Percentiles rank a stretch among this genome's conserved stretches.
phyloP scores from a whole-genome alignment of 2,797 vertebrate genomes.

The Lutjanus argentimaculatus region DNA sequence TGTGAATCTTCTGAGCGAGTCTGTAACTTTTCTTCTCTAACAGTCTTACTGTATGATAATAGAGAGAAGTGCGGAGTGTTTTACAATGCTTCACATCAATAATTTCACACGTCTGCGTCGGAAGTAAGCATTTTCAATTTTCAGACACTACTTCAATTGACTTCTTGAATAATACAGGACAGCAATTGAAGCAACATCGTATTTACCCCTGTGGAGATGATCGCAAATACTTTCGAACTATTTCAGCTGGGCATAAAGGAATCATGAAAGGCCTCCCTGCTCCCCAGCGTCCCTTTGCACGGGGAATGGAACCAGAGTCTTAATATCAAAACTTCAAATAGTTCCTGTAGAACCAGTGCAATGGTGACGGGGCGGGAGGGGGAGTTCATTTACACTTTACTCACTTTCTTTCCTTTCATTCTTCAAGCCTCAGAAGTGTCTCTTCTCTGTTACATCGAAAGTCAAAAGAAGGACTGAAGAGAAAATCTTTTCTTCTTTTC shows the following conservation, averaged over 20 bases:
- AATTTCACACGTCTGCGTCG: conserved; percentile 66
- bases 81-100: conserved; percentile 77
- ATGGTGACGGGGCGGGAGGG: conserved; percentile 77
- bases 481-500: conserved; percentile 79
- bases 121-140: conserved; percentile 77
- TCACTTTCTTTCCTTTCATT: conserved; percentile 85
- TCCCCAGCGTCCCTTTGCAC: conserved; percentile 81
- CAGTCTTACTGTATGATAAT: conserved; percentile 65
- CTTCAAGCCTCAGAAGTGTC: conserved; percentile 83
- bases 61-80: conserved; percentile 51
- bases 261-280: conserved; percentile 81
- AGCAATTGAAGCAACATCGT: conserved; percentile 72
- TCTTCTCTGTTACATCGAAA: conserved; percentile 83
- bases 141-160: conserved; percentile 75
- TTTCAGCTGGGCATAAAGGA: conserved; percentile 83
- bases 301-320: conserved; percentile 81
- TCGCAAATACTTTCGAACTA: conserved; percentile 83
- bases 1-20: conserved; percentile 28
- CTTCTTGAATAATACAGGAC: conserved; percentile 80
- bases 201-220: conserved; percentile 81
- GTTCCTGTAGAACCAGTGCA: conserved; percentile 86
- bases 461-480: conserved; percentile 82
- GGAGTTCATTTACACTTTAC: conserved; percentile 89
- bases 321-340: conserved; percentile 88
- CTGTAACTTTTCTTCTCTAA: conserved; percentile 44